A percentile compares a stretch with the other conserved stretches of the same genome.
Evolutionary conservation across 2,888 invertebrate species (phyloP).

Genomic region (Thalpophila matura): DNA sequence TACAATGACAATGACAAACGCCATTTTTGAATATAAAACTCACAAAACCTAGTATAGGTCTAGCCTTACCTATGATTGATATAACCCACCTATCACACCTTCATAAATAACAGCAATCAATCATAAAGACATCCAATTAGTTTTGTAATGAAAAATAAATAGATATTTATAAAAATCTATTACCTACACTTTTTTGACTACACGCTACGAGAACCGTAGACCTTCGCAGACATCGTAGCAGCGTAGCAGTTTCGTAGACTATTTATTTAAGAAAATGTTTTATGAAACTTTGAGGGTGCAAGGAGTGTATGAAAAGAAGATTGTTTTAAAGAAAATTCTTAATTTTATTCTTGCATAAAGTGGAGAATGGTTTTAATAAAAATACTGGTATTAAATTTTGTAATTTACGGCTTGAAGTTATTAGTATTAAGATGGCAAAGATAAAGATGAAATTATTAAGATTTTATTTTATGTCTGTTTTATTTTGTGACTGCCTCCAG

Average conservation of each 20-base stretch:
- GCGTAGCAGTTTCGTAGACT: slow-evolving; percentile 20
- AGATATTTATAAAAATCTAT: background rate
- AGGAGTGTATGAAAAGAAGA: slow-evolving; percentile 11
- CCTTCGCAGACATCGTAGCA: slow-evolving; percentile 33
- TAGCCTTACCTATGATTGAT: slow-evolving; percentile 30
- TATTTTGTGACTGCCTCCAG: too few relatives aligned
- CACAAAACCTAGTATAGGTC: background rate
- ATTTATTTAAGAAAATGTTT: slow-evolving; percentile 43
- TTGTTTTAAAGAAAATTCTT: slow-evolving; percentile 24
- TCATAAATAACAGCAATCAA: slow-evolving; percentile 30
- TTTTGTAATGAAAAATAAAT: slow-evolving; percentile 10
- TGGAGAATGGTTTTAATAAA: slow-evolving; percentile 17
- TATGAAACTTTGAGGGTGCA: slow-evolving; percentile 32
- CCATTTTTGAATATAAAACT: too few relatives aligned
- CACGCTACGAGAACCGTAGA: slow-evolving; percentile 10
- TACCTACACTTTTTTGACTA: background rate
- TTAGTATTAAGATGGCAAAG: background rate
- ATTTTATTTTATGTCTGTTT: too few relatives aligned
- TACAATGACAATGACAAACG: too few relatives aligned
- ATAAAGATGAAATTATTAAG: background rate
- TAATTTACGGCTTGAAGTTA: slow-evolving; percentile 1
- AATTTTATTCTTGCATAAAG: slow-evolving; percentile 10
- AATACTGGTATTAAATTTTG: slow-evolving; percentile 2
- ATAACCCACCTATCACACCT: slow-evolving; percentile 13
- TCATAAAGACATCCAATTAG: slow-evolving; percentile 39